Evolutionary conservation across 2,113 vertebrate genomes (phyloP), one percentile per base, ranked within the genome.

Genomic region (Lichenostomus cassidix): DNA sequence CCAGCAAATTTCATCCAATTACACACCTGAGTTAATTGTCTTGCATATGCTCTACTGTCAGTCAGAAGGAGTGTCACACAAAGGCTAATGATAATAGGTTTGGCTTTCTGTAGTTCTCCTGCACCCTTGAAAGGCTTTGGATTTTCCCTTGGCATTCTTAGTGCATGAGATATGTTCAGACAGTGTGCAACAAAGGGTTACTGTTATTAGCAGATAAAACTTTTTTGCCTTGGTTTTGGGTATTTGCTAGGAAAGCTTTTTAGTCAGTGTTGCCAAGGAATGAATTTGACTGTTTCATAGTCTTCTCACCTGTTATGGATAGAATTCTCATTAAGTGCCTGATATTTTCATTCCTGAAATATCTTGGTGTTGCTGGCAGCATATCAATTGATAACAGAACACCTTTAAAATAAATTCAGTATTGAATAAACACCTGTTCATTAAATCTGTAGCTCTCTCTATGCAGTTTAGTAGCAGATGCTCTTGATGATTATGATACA

Each of bases 381-480:
- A 91, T 87, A 92, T 31, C 29, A 93, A 79, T 86, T 91, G 86
- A 87, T 94, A 96, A 68, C 29, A 78, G 46, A 90, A 53, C 39
- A 94, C 79, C 58, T 94, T 96, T 93, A 76, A 93, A 95, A 95
- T 94, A 87, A 82, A 86, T 85, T 90, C 59, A 71, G 8, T 78
- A 93, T 82, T 91, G 87, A 96, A 90, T 71, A 95, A 90, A 91
- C 94, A 96, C 90, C 90, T 97, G 85, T 59, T 95, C 91, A 81
- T 90, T 92, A 96, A 95, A 89, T 88, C 56, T 92, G 65, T 56
- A 86, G 60, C 18, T 8, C 63, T 56, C 55, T 92, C 53, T 73
- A 7, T 84, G 69, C 71, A 78, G 39, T 85, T 89, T 67, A 64
- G 75, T 87, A 95, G 69, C 95, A 95, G 91, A 86, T 96, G 91